Evolutionary conservation across 2,888 invertebrate genomes (phyloP), one percentile per base, ranked within the genome.

Genomic region (Macaria notata): DNA sequence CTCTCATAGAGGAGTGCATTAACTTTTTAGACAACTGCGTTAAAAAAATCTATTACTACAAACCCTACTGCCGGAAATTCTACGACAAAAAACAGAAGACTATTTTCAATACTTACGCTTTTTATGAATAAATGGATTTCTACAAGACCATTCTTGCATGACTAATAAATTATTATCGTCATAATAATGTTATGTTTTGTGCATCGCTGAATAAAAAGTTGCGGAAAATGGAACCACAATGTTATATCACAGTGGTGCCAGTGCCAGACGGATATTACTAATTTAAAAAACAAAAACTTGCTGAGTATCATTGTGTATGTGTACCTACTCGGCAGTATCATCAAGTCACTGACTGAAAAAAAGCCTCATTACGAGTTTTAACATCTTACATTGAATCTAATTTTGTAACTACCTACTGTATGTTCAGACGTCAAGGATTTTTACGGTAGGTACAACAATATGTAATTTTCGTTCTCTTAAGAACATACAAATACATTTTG

Each of bases 181-280:
- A 64, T 63, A 57, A 49, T 61, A 59, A 48, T 52, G 49, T 59
- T 61, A 63, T 61, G 57, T 59, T 63, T 58, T 60, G 55, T 50
- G 55, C 48, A 57, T 58, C 47, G 47, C 56, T 56, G 38, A 30
- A 47, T 50, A 58, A 63, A 61, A 64, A 59, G 61, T 62, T 61
- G 59, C 62, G 64, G 61, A 65, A 64, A 67, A 63, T 55, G 19
- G 33, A 46, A 59, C 55, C 56, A 56, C 52, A 57, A 59, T 60
- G 48, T 62, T 57, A 62, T 55, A 59, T 41, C 54, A 46, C 42
- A 61, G 53, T 61, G 42, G 57, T 60, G 59, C 39, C 9, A 46
- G 57, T 60, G 59, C 39, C 9, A 46, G 57, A 59, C 62, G 62
- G 62, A 67, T 61, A 63, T 59, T 45, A 42, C 60, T 59, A 48